Evolutionary conservation across 2,113 vertebrate species (phyloP).

Genomic region (Mormyrus lacerda): DNA sequence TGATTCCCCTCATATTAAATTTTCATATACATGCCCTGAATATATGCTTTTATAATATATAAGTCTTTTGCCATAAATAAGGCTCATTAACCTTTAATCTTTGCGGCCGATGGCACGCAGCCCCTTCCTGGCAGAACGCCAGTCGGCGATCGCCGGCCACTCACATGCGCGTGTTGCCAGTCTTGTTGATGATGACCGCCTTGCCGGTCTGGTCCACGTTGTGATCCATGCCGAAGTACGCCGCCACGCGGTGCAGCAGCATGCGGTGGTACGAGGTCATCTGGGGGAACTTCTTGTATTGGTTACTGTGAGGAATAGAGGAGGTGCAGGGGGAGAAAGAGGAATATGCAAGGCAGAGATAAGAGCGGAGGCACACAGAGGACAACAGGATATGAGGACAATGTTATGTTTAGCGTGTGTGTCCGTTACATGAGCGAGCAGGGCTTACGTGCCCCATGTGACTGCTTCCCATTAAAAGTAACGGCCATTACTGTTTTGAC

Average conservation of each 20-base stretch:
- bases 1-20: background rate
- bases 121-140: background rate
- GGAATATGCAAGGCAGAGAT: background rate
- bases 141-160: conserved; percentile 22
- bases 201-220: conserved; percentile 98
- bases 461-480: background rate
- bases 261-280: conserved; percentile 99
- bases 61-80: background rate
- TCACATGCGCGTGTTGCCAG: conserved; percentile 96
- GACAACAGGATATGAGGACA: background rate
- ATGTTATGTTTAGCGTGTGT: background rate
- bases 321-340: background rate
- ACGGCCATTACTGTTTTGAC: background rate
- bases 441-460: background rate
- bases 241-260: conserved; percentile 96
- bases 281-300: conserved; percentile 99
- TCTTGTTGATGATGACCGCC: conserved; percentile 99
- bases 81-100: background rate
- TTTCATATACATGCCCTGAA: background rate
- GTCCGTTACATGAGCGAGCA: background rate
- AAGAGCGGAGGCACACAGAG: background rate
- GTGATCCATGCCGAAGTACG: conserved; percentile 98
- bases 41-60: background rate
- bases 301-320: conserved; percentile 66
- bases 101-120: background rate